A percentile compares a stretch with the other conserved stretches of the same genome.
Conservation (phyloP, 1,140 invertebrate species). For the Ceratosolen solmsi region DNA sequence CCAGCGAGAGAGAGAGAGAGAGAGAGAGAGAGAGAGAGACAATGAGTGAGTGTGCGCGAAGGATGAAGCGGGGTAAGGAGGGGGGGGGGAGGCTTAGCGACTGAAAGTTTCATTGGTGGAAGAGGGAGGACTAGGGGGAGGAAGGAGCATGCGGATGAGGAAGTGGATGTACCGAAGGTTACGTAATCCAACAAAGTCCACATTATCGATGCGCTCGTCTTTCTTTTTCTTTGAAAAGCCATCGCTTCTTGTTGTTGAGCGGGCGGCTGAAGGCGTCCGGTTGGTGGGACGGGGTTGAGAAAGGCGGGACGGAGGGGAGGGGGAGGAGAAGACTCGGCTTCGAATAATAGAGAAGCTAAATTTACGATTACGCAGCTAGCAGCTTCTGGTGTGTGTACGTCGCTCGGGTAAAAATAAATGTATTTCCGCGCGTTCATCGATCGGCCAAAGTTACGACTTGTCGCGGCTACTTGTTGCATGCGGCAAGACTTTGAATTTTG, state of each 20-base stretch:
- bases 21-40: constrained; percentile 30
- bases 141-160: constrained; percentile 6
- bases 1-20: constrained; percentile 42
- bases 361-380: neutral
- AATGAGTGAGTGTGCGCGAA: constrained; percentile 25
- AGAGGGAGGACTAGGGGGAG: neutral
- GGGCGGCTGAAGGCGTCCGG: neutral
- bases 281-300: too few species aligned
- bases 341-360: neutral
- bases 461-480: neutral
- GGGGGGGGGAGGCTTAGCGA: constrained; percentile 1
- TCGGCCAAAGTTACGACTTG: neutral
- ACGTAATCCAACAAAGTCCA: neutral
- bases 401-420: neutral
- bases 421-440: neutral
- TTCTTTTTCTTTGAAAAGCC: neutral
- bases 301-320: too few species aligned
- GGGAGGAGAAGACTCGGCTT: too few species aligned
- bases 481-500: neutral
- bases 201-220: neutral
- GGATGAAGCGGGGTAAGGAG: constrained; percentile 40
- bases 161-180: neutral
- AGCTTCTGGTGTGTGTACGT: too few species aligned
- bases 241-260: neutral
- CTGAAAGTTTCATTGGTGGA: constrained; percentile 24